Conservation (phyloP, 2,888 invertebrate species). For the Eupithecia subfuscata region DNA sequence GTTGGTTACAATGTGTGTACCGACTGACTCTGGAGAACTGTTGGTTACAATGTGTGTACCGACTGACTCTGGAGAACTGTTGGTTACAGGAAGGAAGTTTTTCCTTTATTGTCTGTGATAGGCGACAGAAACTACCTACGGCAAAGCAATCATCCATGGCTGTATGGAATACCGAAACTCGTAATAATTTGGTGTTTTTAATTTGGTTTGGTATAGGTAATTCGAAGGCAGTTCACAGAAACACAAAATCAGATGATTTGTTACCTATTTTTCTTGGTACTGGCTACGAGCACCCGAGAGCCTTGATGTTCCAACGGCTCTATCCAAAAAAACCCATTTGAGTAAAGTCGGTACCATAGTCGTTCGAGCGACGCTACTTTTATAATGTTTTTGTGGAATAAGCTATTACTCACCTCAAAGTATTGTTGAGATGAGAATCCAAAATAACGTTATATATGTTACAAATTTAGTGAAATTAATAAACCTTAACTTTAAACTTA, state of each 20-base stretch:
- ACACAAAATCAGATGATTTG: background rate
- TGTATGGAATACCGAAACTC: background rate
- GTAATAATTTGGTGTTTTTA: background rate
- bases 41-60: too few species aligned
- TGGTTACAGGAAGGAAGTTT: background rate
- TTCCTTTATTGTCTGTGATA: background rate
- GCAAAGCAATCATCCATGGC: background rate
- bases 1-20: background rate
- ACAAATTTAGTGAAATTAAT: too few species aligned
- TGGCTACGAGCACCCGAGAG: background rate
- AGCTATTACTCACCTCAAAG: background rate
- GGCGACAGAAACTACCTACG: background rate
- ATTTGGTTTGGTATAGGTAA: background rate
- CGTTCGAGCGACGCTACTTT: background rate
- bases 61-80: slow-evolving; percentile 26
- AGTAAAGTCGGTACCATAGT: background rate
- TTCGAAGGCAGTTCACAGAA: background rate
- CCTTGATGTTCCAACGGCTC: background rate
- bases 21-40: background rate
- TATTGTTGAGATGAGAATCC: background rate
- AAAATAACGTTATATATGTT: too few species aligned
- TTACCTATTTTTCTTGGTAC: background rate
- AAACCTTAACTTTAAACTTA: too few species aligned
- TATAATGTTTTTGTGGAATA: background rate
- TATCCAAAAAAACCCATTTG: background rate